These are phyloP conservation scores for Eospalax fontanierii DNA, from an alignment of 2,797 vertebrate genomes.

Conservation along the genomic window DNA sequence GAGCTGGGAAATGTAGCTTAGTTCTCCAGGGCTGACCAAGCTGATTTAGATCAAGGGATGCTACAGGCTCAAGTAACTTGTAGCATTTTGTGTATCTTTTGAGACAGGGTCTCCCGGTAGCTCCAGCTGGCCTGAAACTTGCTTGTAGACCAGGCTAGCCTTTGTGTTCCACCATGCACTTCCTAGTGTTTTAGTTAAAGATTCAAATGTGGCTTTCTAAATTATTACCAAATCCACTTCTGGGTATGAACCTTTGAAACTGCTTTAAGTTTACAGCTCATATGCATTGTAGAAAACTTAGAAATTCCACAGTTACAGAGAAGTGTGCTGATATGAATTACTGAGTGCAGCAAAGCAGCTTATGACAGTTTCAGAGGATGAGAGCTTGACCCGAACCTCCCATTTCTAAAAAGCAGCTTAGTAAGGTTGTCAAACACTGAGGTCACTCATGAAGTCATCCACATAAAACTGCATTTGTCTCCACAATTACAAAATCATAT, in stretches of 20 bases:
- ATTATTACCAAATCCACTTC: slow-evolving; percentile 38
- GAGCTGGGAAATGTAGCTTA: background rate
- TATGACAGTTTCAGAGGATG: slow-evolving; percentile 15
- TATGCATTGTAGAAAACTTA: background rate
- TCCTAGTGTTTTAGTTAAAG: slow-evolving; percentile 10
- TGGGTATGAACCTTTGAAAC: slow-evolving; percentile 59
- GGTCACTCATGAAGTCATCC: slow-evolving; percentile 36
- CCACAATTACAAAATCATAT: background rate
- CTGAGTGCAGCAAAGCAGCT: background rate
- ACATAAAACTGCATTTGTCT: background rate
- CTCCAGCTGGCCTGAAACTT: too few species aligned
- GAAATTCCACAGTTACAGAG: background rate
- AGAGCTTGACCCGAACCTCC: background rate
- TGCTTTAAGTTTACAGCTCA: background rate
- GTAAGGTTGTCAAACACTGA: slow-evolving; percentile 42
- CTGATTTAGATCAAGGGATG: background rate
- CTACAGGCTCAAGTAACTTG: background rate
- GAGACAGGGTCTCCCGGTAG: too few species aligned
- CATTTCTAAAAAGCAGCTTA: slow-evolving; percentile 53
- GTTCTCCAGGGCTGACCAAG: background rate
- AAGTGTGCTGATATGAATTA: slow-evolving; percentile 19
- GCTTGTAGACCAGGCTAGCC: too few species aligned
- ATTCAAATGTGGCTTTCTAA: slow-evolving; percentile 27
- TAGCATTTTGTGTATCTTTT: too few species aligned
- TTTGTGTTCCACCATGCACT: too few species aligned